phyloP scores from a whole-genome alignment of 2,888 invertebrate species.

The Nymphalis c-album region DNA sequence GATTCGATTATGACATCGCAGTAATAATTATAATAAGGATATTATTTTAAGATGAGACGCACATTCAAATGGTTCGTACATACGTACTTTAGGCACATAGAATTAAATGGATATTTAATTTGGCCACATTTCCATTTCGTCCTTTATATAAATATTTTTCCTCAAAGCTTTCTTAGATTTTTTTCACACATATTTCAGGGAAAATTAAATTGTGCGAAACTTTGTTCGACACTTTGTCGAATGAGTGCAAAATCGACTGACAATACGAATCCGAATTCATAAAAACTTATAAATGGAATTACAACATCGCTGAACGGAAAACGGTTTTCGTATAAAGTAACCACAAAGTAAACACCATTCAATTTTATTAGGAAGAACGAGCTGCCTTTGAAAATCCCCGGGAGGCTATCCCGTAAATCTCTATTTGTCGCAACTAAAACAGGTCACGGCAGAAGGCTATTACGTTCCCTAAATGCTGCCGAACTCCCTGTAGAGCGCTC shows the following conservation, averaged over 20 bases:
- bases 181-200: constrained; percentile 64
- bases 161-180: constrained; percentile 50
- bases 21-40: constrained; percentile 8
- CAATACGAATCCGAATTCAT: constrained; percentile 46
- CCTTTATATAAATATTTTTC: constrained; percentile 42
- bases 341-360: constrained; percentile 72
- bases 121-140: constrained; percentile 11
- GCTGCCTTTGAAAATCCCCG: constrained; percentile 66
- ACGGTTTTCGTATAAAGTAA: constrained; percentile 55
- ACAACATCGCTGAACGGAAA: constrained; percentile 46
- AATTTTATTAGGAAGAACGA: constrained; percentile 71
- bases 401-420: constrained; percentile 77
- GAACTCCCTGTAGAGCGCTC: constrained; percentile 78
- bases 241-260: constrained; percentile 59
- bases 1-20: constrained; percentile 13
- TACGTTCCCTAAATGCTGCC: constrained; percentile 80
- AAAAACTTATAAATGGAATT: constrained; percentile 38
- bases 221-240: constrained; percentile 61
- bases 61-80: too few relatives aligned
- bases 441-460: constrained; percentile 80
- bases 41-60: not conserved
- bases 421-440: constrained; percentile 81
- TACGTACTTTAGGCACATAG: too few relatives aligned
- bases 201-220: constrained; percentile 70
- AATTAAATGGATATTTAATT: not conserved